Percentiles rank a stretch among this genome's conserved stretches.
phyloP scores from a whole-genome alignment of 1,140 invertebrate species.

The Galendromus occidentalis region DNA sequence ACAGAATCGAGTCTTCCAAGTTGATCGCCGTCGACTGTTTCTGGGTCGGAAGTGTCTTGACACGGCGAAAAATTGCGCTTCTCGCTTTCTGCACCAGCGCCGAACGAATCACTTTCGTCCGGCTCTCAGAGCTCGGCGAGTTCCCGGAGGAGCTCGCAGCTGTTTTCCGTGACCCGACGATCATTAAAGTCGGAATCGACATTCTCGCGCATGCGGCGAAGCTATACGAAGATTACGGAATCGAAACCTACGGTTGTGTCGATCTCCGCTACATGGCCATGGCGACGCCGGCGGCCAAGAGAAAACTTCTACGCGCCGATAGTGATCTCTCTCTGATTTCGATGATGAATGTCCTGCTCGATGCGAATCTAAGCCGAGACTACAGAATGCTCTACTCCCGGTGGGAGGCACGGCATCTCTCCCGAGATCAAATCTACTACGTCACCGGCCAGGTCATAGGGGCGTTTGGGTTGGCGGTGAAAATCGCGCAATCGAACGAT shows the following conservation, averaged over 20 bases:
- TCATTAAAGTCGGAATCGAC: conserved; percentile 54
- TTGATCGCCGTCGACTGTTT: conserved; percentile 48
- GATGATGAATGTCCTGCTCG: conserved; percentile 16
- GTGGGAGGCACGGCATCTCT: conserved; percentile 18
- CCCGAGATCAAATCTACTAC: conserved; percentile 11
- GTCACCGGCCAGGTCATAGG: background rate
- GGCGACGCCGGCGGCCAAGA: conserved; percentile 22
- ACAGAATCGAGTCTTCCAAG: conserved; percentile 11
- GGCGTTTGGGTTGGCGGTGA: background rate
- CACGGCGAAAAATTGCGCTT: conserved; percentile 35
- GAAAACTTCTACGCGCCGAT: background rate
- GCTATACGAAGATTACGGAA: conserved; percentile 41
- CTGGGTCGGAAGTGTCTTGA: conserved; percentile 33
- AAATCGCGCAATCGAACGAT: background rate
- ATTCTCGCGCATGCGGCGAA: conserved; percentile 46
- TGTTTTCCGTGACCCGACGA: conserved; percentile 31
- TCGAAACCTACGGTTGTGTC: conserved; percentile 40
- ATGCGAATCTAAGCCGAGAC: background rate
- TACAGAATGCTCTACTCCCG: conserved; percentile 7
- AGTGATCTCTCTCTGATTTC: conserved; percentile 16
- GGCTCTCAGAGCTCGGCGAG: conserved; percentile 35
- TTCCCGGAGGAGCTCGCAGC: conserved; percentile 35
- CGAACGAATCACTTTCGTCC: conserved; percentile 40
- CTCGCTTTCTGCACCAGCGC: conserved; percentile 40
- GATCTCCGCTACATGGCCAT: conserved; percentile 46